Evolutionary conservation across 2,797 vertebrate species (phyloP).

Genomic region (Anas bernieri): DNA sequence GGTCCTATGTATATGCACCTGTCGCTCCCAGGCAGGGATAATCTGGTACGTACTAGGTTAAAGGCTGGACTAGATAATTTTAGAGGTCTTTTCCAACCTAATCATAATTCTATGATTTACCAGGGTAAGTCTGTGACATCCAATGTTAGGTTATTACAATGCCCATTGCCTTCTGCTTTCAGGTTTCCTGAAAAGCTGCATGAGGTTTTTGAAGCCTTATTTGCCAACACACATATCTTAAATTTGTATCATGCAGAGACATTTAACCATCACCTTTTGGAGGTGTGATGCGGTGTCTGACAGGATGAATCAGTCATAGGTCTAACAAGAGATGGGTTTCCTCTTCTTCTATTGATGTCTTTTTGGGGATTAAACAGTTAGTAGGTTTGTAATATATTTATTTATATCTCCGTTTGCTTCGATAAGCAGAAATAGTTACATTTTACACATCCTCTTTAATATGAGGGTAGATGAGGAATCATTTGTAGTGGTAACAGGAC

Average conservation of each 20-base stretch:
- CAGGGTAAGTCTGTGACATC: background rate
- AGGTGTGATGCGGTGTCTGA: background rate
- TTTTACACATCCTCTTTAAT: background rate
- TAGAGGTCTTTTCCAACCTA: too few species aligned
- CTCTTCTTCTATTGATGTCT: background rate
- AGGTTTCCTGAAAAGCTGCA: background rate
- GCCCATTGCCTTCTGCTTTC: background rate
- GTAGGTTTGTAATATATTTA: background rate
- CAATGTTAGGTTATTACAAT: accelerated
- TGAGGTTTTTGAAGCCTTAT: background rate
- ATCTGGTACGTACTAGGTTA: background rate
- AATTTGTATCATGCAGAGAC: background rate
- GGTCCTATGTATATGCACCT: background rate
- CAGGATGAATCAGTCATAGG: background rate
- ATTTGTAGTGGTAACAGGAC: background rate
- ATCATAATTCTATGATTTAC: too few species aligned
- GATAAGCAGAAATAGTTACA: accelerated
- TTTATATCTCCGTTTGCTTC: background rate
- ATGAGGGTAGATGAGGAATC: background rate
- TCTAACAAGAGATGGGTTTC: background rate
- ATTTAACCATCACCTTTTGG: background rate
- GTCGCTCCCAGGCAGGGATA: background rate
- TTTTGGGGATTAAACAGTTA: background rate
- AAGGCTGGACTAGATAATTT: too few species aligned
- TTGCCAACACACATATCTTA: background rate